These are phyloP conservation scores for Capitulum mitella DNA, from an alignment of 2,888 invertebrate species.

Conservation along the genomic window DNA sequence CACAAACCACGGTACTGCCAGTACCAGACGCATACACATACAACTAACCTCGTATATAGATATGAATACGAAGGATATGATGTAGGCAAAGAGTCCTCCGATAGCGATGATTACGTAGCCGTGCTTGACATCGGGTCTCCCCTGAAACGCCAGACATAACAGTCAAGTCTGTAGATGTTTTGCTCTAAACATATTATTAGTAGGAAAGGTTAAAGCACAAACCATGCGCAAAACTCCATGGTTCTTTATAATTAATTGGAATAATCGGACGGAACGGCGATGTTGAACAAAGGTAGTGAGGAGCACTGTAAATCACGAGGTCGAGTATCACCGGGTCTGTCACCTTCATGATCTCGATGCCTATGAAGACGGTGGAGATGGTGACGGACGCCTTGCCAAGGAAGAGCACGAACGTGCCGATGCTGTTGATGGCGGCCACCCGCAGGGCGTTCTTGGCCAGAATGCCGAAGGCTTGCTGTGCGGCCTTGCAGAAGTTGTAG, in stretches of 20 bases:
- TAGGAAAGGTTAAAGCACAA: too few species aligned
- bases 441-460: slow-evolving; percentile 69
- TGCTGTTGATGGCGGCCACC: slow-evolving; percentile 83
- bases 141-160: too few species aligned
- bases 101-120: slow-evolving; percentile 57
- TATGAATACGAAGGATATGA: slow-evolving; percentile 63
- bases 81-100: slow-evolving; percentile 58
- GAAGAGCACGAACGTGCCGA: slow-evolving; percentile 88
- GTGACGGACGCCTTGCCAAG: slow-evolving; percentile 67
- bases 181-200: too few species aligned
- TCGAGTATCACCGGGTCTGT: too few species aligned
- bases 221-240: too few species aligned
- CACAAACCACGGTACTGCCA: too few species aligned
- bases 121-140: slow-evolving; percentile 53
- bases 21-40: too few species aligned
- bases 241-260: too few species aligned
- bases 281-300: too few species aligned
- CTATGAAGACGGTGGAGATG: slow-evolving; percentile 54
- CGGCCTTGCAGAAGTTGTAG: slow-evolving; percentile 56
- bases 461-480: slow-evolving; percentile 62
- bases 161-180: too few species aligned
- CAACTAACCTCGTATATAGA: slow-evolving; percentile 60
- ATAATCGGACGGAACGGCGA: too few species aligned
- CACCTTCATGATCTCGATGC: slow-evolving; percentile 55
- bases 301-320: too few species aligned